Evolutionary conservation across 2,797 vertebrate genomes (phyloP).

Genomic region (Mastacembelus armatus): DNA sequence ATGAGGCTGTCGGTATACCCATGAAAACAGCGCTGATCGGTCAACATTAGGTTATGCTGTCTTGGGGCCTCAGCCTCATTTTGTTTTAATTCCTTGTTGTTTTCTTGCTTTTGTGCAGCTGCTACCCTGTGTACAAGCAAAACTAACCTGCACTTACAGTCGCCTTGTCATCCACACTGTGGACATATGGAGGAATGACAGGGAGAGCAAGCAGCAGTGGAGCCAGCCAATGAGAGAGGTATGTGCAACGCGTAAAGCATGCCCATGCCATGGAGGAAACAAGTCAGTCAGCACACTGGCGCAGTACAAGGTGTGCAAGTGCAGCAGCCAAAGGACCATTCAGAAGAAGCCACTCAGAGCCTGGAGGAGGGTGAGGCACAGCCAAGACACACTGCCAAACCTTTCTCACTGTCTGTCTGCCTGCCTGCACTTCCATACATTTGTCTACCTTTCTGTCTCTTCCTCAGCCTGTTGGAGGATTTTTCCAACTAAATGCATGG

Average conservation of each 20-base stretch:
- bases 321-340: constrained; percentile 58
- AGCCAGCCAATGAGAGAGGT: constrained; percentile 68
- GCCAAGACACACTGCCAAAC: constrained; percentile 43
- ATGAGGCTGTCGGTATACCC: constrained; percentile 21
- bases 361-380: constrained; percentile 37
- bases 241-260: constrained; percentile 63
- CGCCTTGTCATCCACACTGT: constrained; percentile 35
- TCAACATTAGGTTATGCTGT: constrained; percentile 2
- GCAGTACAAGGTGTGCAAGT: constrained; percentile 59
- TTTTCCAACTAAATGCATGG: constrained; percentile 38
- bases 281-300: constrained; percentile 60
- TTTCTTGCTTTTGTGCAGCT: constrained; percentile 21
- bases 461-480: constrained; percentile 26
- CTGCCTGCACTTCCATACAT: constrained; percentile 15
- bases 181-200: constrained; percentile 45
- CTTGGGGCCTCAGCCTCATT: constrained; percentile 19
- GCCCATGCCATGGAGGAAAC: constrained; percentile 62
- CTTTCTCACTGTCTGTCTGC: constrained; percentile 28
- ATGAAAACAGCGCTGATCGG: constrained; percentile 21
- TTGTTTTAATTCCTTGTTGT: constrained; percentile 4
- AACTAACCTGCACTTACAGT: constrained; percentile 35
- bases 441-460: constrained; percentile 23
- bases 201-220: constrained; percentile 70
- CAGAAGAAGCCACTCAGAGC: constrained; percentile 48
- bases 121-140: background rate